These are phyloP conservation scores for Larimichthys crocea DNA, from an alignment of 2,113 vertebrate species.

Conservation along the genomic window DNA sequence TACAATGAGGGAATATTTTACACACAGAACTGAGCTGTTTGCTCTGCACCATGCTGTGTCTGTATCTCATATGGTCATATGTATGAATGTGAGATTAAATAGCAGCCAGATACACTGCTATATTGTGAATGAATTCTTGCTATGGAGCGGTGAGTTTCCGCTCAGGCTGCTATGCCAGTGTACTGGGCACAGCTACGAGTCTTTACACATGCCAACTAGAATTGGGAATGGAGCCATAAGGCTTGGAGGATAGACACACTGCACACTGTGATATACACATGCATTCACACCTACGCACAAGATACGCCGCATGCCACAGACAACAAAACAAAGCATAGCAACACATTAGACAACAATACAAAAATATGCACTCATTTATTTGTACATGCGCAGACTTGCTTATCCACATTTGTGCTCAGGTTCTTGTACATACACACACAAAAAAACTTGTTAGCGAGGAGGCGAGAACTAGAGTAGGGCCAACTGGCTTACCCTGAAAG, in stretches of 20 bases:
- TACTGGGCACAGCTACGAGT: constrained; percentile 36
- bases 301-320: constrained; percentile 14
- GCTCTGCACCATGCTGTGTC: constrained; percentile 12
- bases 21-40: constrained; percentile 22
- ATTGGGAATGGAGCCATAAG: constrained; percentile 66
- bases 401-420: constrained; percentile 48
- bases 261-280: constrained; percentile 28
- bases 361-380: constrained; percentile 51
- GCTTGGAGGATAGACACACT: constrained; percentile 31
- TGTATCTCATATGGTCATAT: constrained; percentile 32
- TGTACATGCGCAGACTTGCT: constrained; percentile 53
- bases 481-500: constrained; percentile 77
- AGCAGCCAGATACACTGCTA: constrained; percentile 59
- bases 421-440: constrained; percentile 47
- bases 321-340: constrained; percentile 28
- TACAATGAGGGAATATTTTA: constrained; percentile 36
- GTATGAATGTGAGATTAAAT: constrained; percentile 39
- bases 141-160: constrained; percentile 60
- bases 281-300: constrained; percentile 24
- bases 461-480: constrained; percentile 70
- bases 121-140: constrained; percentile 73
- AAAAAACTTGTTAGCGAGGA: constrained; percentile 60
- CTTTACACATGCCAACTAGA: constrained; percentile 63
- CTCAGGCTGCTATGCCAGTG: constrained; percentile 48
- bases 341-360: constrained; percentile 15